Conservation (phyloP, 2,113 vertebrate species). For the Merops nubicus region DNA sequence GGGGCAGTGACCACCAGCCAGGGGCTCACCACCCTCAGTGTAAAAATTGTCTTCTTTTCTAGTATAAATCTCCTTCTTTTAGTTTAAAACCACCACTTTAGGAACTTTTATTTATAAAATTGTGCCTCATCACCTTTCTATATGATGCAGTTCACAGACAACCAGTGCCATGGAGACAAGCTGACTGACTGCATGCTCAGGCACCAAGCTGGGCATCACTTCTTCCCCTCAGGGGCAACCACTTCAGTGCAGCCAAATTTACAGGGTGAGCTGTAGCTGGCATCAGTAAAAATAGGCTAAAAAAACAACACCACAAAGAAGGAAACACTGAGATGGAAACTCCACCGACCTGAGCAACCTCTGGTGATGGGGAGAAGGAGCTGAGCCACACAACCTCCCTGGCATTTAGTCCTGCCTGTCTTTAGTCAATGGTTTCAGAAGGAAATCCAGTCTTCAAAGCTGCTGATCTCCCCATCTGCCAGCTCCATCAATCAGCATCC, state of each 20-base stretch:
- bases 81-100: background rate
- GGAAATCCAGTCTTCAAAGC: background rate
- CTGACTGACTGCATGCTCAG: background rate
- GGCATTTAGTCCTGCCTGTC: background rate
- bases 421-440: background rate
- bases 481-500: background rate
- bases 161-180: rapidly evolving
- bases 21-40: background rate
- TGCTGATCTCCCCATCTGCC: background rate
- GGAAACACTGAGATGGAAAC: background rate
- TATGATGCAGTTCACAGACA: background rate
- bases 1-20: background rate
- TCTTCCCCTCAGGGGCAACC: background rate
- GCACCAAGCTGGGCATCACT: background rate
- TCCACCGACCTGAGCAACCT: background rate
- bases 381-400: background rate
- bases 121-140: background rate
- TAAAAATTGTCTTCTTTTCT: background rate
- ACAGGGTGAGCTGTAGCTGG: background rate
- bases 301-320: background rate
- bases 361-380: background rate
- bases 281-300: background rate
- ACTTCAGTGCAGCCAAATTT: background rate
- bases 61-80: background rate
- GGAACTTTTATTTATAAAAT: background rate